Evolutionary conservation across 2,113 vertebrate genomes (phyloP), one percentile per base, ranked within the genome.

Genomic region (Glaucidium brasilianum): DNA sequence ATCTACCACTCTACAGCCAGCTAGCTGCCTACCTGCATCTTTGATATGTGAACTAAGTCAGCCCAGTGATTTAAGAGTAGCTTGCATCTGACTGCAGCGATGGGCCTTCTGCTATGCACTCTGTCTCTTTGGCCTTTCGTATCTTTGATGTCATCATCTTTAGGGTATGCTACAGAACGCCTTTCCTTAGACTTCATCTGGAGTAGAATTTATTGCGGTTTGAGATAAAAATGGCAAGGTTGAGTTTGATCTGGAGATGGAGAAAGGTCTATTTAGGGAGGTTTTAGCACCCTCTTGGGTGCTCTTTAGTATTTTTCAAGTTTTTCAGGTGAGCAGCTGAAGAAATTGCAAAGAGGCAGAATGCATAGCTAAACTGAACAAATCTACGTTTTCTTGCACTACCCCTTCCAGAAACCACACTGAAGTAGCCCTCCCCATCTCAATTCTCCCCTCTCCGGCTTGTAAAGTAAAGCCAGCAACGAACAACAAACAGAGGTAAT

Each of bases 401-500:
- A 34, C 6, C 10, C 12, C 15, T 90, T 53, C 60, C 37, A 79
- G 49, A 49, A 89, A 72, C 7, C 12, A 27, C 43, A 43, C 4
- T 45, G 66, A 94, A 68, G 20, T 7, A 72, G 69, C 35, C 18
- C 47, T 87, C 32, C 30, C 49, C 72, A 66, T 22, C 34, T 78
- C 49, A 93, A 56, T 34, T 72, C 53, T 63, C 25, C 50, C 63
- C 34, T 86, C 55, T 88, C 60, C 53, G 43, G 47, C 76, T 91
- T 78, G 62, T 58, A 58, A 83, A 92, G 75, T 21, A 64, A 94
- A 89, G 53, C 34, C 77, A 95, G 58, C 27, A 77, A 85, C 0
- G 26, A 94, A 53, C 41, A 96, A 90, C 37, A 35, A 91, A 72
- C 35, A 94, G 81, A 82, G n/a, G 15, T 56, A 96, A 56, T 71